Base-by-base conservation (phyloP, 2,888 invertebrate genomes). In the Cerastis leucographa region DNA sequence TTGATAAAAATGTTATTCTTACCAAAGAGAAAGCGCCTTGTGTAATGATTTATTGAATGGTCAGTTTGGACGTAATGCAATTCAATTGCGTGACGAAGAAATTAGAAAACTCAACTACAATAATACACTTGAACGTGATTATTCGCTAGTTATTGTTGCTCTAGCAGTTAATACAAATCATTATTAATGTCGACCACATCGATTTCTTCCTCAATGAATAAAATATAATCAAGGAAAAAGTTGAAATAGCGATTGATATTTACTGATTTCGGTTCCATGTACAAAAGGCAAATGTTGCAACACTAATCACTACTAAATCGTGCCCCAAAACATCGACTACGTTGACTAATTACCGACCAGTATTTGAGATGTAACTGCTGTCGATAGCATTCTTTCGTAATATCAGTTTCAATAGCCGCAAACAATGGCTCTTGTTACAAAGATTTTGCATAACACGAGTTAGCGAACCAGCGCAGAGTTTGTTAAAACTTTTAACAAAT, bases 21-120 rank as follows among this genome's bases (percentile, higher is more conserved):
- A 81, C 84, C 65, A 68, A 86, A 86, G 89, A 89, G 90, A 91
- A 91, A 91, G 89, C 86, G 82, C 87, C 86, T 89, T 89, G 86
- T 85, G 85, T 80, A 89, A 88, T 87, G 85, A 89, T 85, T 83
- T 84, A 88, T 88, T 87, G 81, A 85, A 88, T 85, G 85, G 83
- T 81, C 82, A 86, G 76, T 82, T 81, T 71, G 71, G 71, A 72
- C 69, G 74, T 79, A 86, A 81, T 86, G 74, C 69, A 78, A 81
- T 70, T 78, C 40, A 62, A 85, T 87, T 79, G 84, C 88, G 84
- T 88, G 87, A 84, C 81, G 77, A 85, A 71, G 81, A 84, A 86
- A 70, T 75, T 83, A 87, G 82, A 88, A 88, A 88, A 88, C 54
- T 74, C 67, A 71, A 84, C 14, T n/a, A 75, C 59, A 83, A 66